These are phyloP conservation scores for Pristionchus pacificus DNA, from an alignment of 1,140 invertebrate genomes.

Conservation along the genomic window DNA sequence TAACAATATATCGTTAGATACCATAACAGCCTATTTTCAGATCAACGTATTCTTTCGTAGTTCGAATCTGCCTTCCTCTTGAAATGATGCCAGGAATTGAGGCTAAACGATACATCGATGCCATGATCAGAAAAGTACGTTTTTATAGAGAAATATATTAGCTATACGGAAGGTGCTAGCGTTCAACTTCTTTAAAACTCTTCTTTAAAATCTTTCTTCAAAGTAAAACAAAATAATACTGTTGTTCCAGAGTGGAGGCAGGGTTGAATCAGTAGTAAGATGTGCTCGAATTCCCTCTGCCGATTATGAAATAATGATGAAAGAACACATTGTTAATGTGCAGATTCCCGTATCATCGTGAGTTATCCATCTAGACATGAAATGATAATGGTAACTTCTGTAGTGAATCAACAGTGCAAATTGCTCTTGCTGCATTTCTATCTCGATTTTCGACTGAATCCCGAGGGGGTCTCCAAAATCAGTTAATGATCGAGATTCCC, in stretches of 20 bases:
- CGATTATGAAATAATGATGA: not conserved
- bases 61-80: not conserved
- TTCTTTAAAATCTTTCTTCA: too few relatives aligned
- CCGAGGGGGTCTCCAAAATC: slow-evolving; percentile 9
- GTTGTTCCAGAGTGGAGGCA: not conserved
- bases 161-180: too few relatives aligned
- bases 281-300: not conserved
- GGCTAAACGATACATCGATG: not conserved
- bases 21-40: too few relatives aligned
- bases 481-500: slow-evolving; percentile 19
- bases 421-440: not conserved
- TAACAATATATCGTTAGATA: too few relatives aligned
- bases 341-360: not conserved
- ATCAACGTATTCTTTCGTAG: not conserved
- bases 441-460: slow-evolving; percentile 5
- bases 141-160: not conserved
- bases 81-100: not conserved
- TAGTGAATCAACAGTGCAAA: not conserved
- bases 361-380: not conserved
- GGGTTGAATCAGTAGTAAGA: not conserved
- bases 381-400: too few relatives aligned
- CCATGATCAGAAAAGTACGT: not conserved
- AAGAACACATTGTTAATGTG: not conserved
- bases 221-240: not conserved
- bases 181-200: too few relatives aligned